These are phyloP conservation scores for Leucoma salicis DNA, from an alignment of 2,888 invertebrate genomes.

Conservation along the genomic window DNA sequence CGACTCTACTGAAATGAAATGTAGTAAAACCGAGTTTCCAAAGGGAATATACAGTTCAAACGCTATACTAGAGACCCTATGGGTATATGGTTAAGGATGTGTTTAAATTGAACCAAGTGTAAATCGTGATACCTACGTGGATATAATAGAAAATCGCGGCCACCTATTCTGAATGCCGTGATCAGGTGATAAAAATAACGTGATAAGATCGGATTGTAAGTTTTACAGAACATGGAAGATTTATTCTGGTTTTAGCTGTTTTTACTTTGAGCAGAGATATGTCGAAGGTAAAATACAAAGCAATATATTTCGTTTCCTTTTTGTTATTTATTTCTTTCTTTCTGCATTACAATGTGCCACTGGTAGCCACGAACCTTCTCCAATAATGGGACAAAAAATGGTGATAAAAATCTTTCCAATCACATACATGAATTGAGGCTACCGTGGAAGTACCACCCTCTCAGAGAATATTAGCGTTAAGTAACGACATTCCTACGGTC, in stretches of 20 bases:
- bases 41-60: neutral
- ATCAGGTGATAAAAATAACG: conserved; percentile 37
- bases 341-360: no score
- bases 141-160: conserved; percentile 43
- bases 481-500: no score
- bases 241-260: neutral
- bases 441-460: no score
- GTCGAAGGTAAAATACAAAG: no score
- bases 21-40: conserved; percentile 7
- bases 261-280: no score
- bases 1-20: conserved; percentile 19
- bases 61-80: neutral
- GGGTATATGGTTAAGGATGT: neutral
- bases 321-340: no score
- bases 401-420: no score
- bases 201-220: conserved; percentile 33
- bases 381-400: no score
- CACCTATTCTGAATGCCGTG: conserved; percentile 28
- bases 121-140: conserved; percentile 29
- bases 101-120: neutral
- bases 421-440: no score
- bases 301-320: no score
- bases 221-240: conserved; percentile 6
- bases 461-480: no score
- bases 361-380: no score